Evolutionary conservation across 2,113 vertebrate genomes (phyloP), one percentile per base, ranked within the genome.

Genomic region (Fulica atra): DNA sequence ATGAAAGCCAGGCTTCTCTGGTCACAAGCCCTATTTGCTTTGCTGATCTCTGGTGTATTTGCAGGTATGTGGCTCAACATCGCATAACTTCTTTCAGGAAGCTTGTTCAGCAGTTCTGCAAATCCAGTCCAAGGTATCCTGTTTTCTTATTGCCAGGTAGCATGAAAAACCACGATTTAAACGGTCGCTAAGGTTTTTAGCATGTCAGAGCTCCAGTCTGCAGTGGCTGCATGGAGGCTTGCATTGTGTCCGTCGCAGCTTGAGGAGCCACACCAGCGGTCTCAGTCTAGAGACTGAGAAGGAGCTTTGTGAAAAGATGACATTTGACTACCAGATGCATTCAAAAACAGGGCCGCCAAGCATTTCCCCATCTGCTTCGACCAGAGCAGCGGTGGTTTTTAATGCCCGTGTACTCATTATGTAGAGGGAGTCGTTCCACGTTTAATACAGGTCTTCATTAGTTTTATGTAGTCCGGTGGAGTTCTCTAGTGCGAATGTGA

Each of bases 251-350:
- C 3, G 20, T 16, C 17, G 59, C 50, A 48, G n/a, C 68, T 60
- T 16, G 81, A 72, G 74, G 38, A 78, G 28, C 17, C 33, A 15
- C 50, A 20, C 11, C 48, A 64, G 36, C 74, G 74, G 83, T 68
- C 51, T 56, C 69, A 21, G 10, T 53, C 44, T 33, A 10, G 36
- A 54, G 83, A 20, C 46, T 80, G 74, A 71, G 92, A 81, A 74
- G 60, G 44, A 88, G 92, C 91, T 86, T 90, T 94, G 80, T 88
- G 77, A 72, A 91, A 46, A 53, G 81, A 78, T 69, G 81, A 74
- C 77, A 72, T 89, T 92, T 89, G 81, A 84, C 72, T 93, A 48
- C 77, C 90, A 91, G 83, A 93, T 84, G 80, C 72, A 81, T 88
- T 92, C 65, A 74, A 74, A 94, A 46, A 18, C 42, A 20, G 63